Evolutionary conservation across 2,113 vertebrate species (phyloP).

Genomic region (Hippocampus zosterae): DNA sequence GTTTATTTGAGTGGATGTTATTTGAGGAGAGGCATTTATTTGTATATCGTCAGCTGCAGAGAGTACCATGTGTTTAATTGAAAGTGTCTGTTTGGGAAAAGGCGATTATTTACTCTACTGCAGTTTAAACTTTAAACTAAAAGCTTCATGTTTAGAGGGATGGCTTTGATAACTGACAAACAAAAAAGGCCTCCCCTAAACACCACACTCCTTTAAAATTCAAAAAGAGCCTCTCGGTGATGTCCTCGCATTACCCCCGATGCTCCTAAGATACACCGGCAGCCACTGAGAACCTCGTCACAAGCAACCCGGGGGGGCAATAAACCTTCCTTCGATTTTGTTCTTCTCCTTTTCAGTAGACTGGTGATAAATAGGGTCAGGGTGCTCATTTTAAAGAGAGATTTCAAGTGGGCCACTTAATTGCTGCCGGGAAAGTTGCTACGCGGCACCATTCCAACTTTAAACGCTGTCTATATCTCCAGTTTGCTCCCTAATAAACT

Average conservation of each 20-base stretch:
- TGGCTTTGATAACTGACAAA: neutral
- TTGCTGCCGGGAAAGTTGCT: slow-evolving; percentile 42
- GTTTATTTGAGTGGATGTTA: too few species aligned
- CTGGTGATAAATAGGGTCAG: slow-evolving; percentile 40
- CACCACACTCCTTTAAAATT: neutral
- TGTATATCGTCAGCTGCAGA: too few species aligned
- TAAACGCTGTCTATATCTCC: slow-evolving; percentile 59
- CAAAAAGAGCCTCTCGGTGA: slow-evolving; percentile 11
- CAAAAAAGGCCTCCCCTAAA: neutral
- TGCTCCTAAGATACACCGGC: slow-evolving; percentile 21
- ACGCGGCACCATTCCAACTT: slow-evolving; percentile 57
- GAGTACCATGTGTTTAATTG: too few species aligned
- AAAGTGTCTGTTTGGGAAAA: too few species aligned
- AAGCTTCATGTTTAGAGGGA: neutral
- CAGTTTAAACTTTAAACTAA: too few species aligned
- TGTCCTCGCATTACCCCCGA: slow-evolving; percentile 21
- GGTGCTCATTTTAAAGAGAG: slow-evolving; percentile 44
- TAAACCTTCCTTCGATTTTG: slow-evolving; percentile 24
- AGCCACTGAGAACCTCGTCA: slow-evolving; percentile 30
- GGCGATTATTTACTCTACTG: too few species aligned
- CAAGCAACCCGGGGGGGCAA: slow-evolving; percentile 24
- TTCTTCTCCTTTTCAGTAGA: slow-evolving; percentile 28
- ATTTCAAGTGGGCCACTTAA: slow-evolving; percentile 55
- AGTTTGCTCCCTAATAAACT: slow-evolving; percentile 30
- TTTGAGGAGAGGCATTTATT: too few species aligned